Evolutionary conservation across 1,140 invertebrate species (phyloP).

Genomic region (Drosophila lowei): DNA sequence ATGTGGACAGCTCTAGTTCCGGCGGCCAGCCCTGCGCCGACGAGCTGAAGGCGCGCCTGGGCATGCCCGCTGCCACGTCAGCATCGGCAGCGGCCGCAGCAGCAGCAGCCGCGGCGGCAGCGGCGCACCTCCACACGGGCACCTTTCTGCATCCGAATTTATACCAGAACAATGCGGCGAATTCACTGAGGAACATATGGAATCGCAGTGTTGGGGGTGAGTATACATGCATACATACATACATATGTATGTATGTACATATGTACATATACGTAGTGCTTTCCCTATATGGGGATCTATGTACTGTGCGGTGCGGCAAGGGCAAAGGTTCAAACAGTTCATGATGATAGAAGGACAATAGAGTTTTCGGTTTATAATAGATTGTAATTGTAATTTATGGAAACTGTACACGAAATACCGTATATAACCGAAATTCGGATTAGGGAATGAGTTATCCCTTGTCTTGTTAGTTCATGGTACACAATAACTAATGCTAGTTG

Average conservation of each 20-base stretch:
- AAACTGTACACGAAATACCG: no score
- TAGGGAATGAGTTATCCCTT: no score
- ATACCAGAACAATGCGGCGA: constrained; percentile 82
- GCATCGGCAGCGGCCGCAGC: constrained; percentile 65
- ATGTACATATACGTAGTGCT: constrained; percentile 8
- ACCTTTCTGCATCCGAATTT: constrained; percentile 83
- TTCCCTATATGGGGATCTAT: not conserved
- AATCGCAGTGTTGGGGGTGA: constrained; percentile 83
- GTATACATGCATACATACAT: constrained; percentile 37
- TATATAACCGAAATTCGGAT: no score
- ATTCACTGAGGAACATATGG: constrained; percentile 82
- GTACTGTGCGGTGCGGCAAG: not conserved
- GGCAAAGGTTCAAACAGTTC: constrained; percentile 15
- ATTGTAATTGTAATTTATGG: no score
- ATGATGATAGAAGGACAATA: not conserved
- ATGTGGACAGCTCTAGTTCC: constrained; percentile 96
- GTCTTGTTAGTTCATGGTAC: no score
- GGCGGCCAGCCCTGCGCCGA: constrained; percentile 93
- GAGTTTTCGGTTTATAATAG: no score
- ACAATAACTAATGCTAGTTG: no score
- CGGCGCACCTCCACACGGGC: constrained; percentile 74
- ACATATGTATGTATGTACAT: not conserved
- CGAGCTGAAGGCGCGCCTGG: constrained; percentile 92
- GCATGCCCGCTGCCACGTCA: constrained; percentile 81
- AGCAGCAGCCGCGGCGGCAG: constrained; percentile 64